Conservation (phyloP, 1,140 invertebrate species). For the Drosophila pseudoananassae region DNA sequence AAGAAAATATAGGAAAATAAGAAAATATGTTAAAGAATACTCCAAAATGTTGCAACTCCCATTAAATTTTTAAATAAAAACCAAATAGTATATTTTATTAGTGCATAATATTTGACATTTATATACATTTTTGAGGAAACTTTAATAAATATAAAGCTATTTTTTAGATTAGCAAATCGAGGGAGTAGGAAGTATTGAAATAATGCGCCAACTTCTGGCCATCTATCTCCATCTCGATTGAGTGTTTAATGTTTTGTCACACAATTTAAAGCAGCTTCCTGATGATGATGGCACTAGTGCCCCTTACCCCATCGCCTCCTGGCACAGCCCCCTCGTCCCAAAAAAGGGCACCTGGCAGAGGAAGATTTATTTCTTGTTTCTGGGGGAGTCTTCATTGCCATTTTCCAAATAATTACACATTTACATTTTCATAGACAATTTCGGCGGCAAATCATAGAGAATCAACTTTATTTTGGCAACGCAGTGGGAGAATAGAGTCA, state of each 20-base stretch:
- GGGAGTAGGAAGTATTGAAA: background rate
- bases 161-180: background rate
- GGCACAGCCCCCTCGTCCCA: background rate
- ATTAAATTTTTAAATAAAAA: no score
- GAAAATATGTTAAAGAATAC: no score
- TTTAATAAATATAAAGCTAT: background rate
- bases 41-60: no score
- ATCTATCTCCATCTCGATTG: constrained; percentile 32
- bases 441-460: constrained; percentile 60
- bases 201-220: constrained; percentile 43
- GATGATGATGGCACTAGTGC: constrained; percentile 17
- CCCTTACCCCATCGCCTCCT: background rate
- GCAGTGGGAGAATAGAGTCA: constrained; percentile 51
- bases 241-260: constrained; percentile 70
- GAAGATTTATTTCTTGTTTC: constrained; percentile 48
- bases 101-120: background rate
- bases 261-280: constrained; percentile 66
- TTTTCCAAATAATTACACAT: constrained; percentile 82
- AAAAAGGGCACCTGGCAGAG: constrained; percentile 9
- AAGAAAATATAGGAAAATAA: no score
- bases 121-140: no score
- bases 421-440: constrained; percentile 79
- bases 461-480: constrained; percentile 59
- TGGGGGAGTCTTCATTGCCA: constrained; percentile 23
- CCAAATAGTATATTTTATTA: background rate